Evolutionary conservation across 2,113 vertebrate genomes (phyloP).

Genomic region (Rhinopomastus cyanomelas): DNA sequence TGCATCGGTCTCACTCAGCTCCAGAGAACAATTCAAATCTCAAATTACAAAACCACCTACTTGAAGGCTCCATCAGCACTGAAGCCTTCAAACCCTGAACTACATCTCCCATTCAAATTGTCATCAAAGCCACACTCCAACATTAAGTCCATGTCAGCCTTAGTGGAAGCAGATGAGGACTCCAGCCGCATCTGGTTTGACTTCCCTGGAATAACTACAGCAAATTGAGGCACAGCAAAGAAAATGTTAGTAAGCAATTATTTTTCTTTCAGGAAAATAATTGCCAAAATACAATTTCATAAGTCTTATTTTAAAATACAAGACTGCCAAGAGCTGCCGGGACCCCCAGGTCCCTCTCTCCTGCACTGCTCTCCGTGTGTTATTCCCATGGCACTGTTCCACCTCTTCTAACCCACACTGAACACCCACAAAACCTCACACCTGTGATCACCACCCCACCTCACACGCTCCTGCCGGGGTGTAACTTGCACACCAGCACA

Average conservation of each 20-base stretch:
- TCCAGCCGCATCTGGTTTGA: slow-evolving; percentile 41
- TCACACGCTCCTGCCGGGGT: not conserved
- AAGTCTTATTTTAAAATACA: not conserved
- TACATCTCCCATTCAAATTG: slow-evolving; percentile 61
- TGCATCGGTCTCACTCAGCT: slow-evolving; percentile 30
- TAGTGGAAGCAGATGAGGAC: slow-evolving; percentile 65
- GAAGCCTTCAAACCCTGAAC: slow-evolving; percentile 39
- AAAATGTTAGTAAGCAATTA: slow-evolving; percentile 11
- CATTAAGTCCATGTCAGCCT: slow-evolving; percentile 48
- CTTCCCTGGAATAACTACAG: slow-evolving; percentile 34
- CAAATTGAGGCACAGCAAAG: slow-evolving; percentile 34
- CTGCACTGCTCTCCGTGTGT: too few species aligned
- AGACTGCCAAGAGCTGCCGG: too few species aligned
- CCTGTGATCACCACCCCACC: not conserved
- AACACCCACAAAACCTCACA: not conserved
- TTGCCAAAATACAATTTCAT: not conserved
- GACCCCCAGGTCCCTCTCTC: too few species aligned
- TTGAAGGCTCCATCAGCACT: slow-evolving; percentile 20
- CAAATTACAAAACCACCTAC: slow-evolving; percentile 57
- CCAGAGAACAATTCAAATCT: slow-evolving; percentile 55
- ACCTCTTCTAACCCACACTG: not conserved
- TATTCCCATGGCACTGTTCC: not conserved
- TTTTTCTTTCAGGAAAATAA: slow-evolving; percentile 26
- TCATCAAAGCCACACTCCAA: slow-evolving; percentile 57
- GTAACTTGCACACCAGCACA: not conserved